Conservation (phyloP, 2,888 invertebrate species). For the Syritta pipiens region DNA sequence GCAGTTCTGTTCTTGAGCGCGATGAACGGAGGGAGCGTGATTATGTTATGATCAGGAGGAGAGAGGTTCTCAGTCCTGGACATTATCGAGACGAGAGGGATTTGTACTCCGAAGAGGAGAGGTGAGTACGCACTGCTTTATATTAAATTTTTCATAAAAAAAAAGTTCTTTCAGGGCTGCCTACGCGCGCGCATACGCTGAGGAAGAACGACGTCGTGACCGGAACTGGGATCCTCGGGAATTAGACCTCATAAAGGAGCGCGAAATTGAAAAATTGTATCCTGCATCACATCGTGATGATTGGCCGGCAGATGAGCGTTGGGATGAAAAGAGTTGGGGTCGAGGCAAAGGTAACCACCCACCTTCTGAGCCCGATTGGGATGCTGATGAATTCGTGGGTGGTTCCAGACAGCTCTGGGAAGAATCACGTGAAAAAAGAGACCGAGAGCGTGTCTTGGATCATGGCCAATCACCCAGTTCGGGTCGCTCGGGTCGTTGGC, state of each 20-base stretch:
- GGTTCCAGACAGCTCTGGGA: conserved; percentile 64
- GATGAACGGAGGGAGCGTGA: conserved; percentile 77
- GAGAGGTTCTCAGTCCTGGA: conserved; percentile 76
- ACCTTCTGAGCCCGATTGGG: conserved; percentile 77
- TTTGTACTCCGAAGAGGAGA: conserved; percentile 76
- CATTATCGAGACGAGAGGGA: conserved; percentile 77
- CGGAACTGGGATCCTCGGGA: conserved; percentile 74
- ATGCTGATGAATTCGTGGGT: conserved; percentile 75
- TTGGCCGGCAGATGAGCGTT: conserved; percentile 57
- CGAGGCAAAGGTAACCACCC: conserved; percentile 71
- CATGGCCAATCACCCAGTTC: conserved; percentile 49
- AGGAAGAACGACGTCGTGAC: conserved; percentile 75
- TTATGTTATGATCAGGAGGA: conserved; percentile 72
- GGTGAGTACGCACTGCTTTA: conserved; percentile 67
- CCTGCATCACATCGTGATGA: conserved; percentile 70
- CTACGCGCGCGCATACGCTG: conserved; percentile 74
- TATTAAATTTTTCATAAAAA: neutral
- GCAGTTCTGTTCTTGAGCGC: conserved; percentile 74
- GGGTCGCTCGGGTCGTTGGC: conserved; percentile 53
- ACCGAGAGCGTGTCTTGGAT: conserved; percentile 56
- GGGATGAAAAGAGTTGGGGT: conserved; percentile 59
- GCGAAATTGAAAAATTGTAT: conserved; percentile 67
- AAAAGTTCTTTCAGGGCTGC: conserved; percentile 70
- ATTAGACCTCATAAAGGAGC: conserved; percentile 72
- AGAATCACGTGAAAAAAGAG: conserved; percentile 58